Conservation (phyloP, 2,888 invertebrate species). For the Microplitis deprimator region DNA sequence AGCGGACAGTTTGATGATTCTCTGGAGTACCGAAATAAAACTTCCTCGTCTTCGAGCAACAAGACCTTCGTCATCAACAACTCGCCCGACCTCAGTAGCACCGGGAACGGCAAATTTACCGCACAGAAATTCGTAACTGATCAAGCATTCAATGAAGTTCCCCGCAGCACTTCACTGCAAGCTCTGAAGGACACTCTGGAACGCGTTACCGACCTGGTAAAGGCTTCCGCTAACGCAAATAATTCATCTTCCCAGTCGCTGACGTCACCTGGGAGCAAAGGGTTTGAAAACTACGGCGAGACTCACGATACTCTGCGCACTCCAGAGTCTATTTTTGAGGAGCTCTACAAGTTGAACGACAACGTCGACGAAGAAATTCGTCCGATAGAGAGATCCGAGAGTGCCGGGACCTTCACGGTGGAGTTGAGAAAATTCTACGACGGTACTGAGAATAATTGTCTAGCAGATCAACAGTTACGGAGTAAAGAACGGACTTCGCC, state of each 20-base stretch:
- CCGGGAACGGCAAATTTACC: background rate
- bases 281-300: slow-evolving; percentile 20
- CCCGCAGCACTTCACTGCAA: slow-evolving; percentile 51
- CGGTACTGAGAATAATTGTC: background rate
- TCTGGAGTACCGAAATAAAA: background rate
- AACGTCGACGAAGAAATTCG: slow-evolving; percentile 27
- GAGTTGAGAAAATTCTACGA: background rate
- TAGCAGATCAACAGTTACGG: background rate
- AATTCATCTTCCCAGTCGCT: slow-evolving; percentile 42
- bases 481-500: background rate
- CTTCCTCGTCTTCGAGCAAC: slow-evolving; percentile 42
- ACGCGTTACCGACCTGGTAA: slow-evolving; percentile 61
- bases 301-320: background rate
- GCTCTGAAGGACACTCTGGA: slow-evolving; percentile 60
- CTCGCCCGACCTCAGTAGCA: slow-evolving; percentile 27
- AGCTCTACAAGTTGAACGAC: slow-evolving; percentile 30
- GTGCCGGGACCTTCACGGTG: background rate
- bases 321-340: background rate
- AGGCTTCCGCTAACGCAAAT: slow-evolving; percentile 34
- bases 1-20: slow-evolving; percentile 55
- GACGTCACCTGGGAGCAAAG: slow-evolving; percentile 40
- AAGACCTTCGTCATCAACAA: slow-evolving; percentile 48
- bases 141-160: slow-evolving; percentile 19
- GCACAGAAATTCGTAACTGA: slow-evolving; percentile 1
- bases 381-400: background rate